Base-by-base conservation (phyloP, 2,888 invertebrate genomes). In the Ptychoptera contaminata region DNA sequence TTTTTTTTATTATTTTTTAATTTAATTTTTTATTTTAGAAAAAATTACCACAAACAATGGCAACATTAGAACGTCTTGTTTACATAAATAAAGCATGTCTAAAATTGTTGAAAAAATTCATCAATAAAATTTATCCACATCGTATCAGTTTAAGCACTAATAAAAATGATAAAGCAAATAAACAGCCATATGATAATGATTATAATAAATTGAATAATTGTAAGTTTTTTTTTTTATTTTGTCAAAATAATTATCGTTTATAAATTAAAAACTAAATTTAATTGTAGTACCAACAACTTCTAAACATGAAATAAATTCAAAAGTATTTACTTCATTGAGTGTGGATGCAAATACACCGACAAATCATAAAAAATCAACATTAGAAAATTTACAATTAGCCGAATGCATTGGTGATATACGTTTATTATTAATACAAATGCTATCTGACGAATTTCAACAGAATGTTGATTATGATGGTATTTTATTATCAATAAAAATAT, bases 51-150 rank as follows among this genome's bases (percentile, higher is more conserved):
- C 67, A 67, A 5, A 54, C 66, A 15, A 72, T 73, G 61, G 74
- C 73, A 46, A 86, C 91, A 54, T 73, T 91, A 52, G 84, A 87
- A 58, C 73, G 86, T 55, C 69, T 92, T 37, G 87, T 88, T 40
- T 93, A 88, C 59, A 82, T 92, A 15, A 84, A 84, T 53, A 75
- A 82, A 56, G 82, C 91, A 0, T 83, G 84, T 58, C 68, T 93
- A 46, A 72, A 91, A 41, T 70, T 94, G 4, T 67, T 91, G 11
- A 74, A 81, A 53, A 85, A 82, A 16, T 94, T 88, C 57, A 82
- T 84, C n/a, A 85, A 82, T 56, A 90, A 92, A 66, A 82, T 92
- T 47, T 93, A 91, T 63, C 92, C 93, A 0, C 82, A 82, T 61
- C 78, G 71, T n/a, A 8, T 23, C 7, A 23, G 7, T 23, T 23